These are phyloP conservation scores for Hydroisotoma schaefferi DNA, from an alignment of 2,888 invertebrate genomes.

Conservation along the genomic window DNA sequence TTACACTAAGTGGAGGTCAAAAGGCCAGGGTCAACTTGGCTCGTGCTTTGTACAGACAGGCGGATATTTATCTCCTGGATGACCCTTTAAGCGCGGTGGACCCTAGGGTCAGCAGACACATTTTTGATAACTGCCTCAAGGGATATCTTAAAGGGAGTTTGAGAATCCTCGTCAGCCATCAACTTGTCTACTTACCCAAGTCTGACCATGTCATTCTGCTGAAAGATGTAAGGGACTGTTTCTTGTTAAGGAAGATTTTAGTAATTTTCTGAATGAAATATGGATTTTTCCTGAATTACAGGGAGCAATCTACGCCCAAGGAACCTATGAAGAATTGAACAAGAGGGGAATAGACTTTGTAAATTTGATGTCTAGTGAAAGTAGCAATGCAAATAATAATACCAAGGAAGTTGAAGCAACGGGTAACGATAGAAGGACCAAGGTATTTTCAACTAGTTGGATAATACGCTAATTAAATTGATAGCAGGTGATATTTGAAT, in stretches of 20 bases:
- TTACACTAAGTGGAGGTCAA: slow-evolving; percentile 80
- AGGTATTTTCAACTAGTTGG: background rate
- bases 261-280: background rate
- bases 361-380: slow-evolving; percentile 51
- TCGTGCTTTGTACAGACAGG: slow-evolving; percentile 55
- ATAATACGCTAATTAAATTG: background rate
- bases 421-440: background rate
- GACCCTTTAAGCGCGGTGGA: slow-evolving; percentile 56
- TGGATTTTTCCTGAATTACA: slow-evolving; percentile 14
- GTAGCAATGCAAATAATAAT: slow-evolving; percentile 42
- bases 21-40: slow-evolving; percentile 76
- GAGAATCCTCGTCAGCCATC: slow-evolving; percentile 76
- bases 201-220: slow-evolving; percentile 55
- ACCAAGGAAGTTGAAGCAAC: background rate
- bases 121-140: slow-evolving; percentile 54
- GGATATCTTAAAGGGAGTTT: slow-evolving; percentile 60
- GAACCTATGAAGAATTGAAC: slow-evolving; percentile 60
- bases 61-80: slow-evolving; percentile 56
- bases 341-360: slow-evolving; percentile 51
- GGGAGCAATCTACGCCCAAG: slow-evolving; percentile 60
- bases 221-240: background rate
- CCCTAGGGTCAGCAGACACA: slow-evolving; percentile 53
- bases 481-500: background rate
- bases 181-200: slow-evolving; percentile 62
- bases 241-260: background rate